Percentiles rank a stretch among this genome's conserved stretches.
Evolutionary conservation across 2,888 invertebrate species (phyloP).

Genomic region (Sinopyrophorus schimmeli): DNA sequence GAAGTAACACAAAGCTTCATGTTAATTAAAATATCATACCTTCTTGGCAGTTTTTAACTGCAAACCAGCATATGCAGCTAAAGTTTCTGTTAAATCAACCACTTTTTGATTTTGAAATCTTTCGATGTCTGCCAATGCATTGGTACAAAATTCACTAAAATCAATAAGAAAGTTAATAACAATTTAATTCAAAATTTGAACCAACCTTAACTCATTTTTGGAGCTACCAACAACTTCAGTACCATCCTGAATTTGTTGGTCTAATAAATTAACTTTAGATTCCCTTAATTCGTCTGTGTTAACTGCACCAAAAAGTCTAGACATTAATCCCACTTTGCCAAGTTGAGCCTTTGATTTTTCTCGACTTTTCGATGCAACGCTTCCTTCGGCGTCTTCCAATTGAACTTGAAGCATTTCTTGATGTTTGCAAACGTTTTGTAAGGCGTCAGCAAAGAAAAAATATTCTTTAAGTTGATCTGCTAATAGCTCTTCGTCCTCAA

Average conservation of each 20-base stretch:
- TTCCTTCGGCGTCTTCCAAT: conserved; percentile 71
- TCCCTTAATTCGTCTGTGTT: conserved; percentile 78
- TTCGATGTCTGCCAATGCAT: conserved; percentile 69
- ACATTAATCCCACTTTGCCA: conserved; percentile 74
- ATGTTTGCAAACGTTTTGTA: conserved; percentile 74
- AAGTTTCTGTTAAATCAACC: conserved; percentile 70
- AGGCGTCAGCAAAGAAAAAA: conserved; percentile 73
- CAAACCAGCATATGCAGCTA: conserved; percentile 68
- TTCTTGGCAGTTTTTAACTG: conserved; percentile 77
- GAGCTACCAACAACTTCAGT: conserved; percentile 62
- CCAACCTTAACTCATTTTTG: conserved; percentile 65
- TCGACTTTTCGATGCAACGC: conserved; percentile 56
- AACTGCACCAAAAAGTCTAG: conserved; percentile 72
- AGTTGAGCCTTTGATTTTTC: conserved; percentile 63
- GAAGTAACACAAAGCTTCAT: background rate
- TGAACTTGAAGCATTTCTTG: conserved; percentile 74
- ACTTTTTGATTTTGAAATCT: conserved; percentile 75
- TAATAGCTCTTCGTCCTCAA: conserved; percentile 81
- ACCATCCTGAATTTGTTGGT: conserved; percentile 68
- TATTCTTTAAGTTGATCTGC: conserved; percentile 86
- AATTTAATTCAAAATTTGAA: conserved; percentile 26
- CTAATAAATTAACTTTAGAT: conserved; percentile 67
- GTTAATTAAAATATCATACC: conserved; percentile 54
- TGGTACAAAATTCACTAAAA: conserved; percentile 69
- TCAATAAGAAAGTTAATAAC: conserved; percentile 4